Base-by-base conservation (phyloP, 2,888 invertebrate species). In the Allygus modestus region DNA sequence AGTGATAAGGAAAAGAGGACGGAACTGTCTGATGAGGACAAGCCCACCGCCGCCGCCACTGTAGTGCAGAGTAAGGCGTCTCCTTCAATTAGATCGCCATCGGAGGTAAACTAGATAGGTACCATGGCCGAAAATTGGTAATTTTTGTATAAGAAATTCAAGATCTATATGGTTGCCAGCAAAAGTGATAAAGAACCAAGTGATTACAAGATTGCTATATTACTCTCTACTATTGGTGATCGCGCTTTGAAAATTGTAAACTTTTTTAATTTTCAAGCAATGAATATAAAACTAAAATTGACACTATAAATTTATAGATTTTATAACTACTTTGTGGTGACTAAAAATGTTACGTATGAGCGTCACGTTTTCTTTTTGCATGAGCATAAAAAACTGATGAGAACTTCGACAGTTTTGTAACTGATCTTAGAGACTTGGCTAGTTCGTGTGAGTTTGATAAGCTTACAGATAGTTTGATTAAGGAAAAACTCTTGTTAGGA, bases 401-500 rank as follows among this genome's bases (percentile, higher is more conserved):
- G n/a, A 73, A 23, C 20, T 41, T 73, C 23, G 73, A 73, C 23
- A 41, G 33, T 33, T 73, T 33, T 41, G 73, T 73, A n/a, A 73
- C 73, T n/a, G 73, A 73, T 15, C 37, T 73, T 12, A 73, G 73
- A 23, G 73, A 73, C 23, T 41, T 73, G 17, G 43, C 33, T 15
- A 37, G 43, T 43, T 20, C 73, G 5, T 73, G 73, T 73, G 73
- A 73, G 1, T 73, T 73, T 41, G 20, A n/a, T 9, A 73, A 43
- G 1, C 43, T 73, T n/a, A 43, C 41, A 20, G 41, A 33, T 23
- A 73, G 73, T 37, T 41, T 73, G 23, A 73, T 73, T 41, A 54
- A 81, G 46, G 81, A 81, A 20, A 81, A 81, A 33, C n/a, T 58
- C 4, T 37, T 81, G 28, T 58, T 58, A 58, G 81, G 81, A 31